Evolutionary conservation across 2,113 vertebrate genomes (phyloP).

Genomic region (Chlorocebus sabaeus): DNA sequence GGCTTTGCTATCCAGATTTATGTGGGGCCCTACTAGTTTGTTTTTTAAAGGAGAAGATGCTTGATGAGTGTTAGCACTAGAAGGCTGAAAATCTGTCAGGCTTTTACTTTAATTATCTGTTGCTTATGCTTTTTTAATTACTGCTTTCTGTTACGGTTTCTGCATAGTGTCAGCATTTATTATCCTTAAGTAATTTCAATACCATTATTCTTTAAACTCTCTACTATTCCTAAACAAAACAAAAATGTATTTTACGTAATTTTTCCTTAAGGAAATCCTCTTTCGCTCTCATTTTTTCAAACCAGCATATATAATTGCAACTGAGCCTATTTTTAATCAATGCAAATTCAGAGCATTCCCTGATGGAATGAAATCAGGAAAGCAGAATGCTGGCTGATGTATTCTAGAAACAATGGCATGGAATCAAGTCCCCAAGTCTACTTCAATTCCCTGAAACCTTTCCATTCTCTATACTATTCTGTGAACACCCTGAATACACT

Average conservation of each 20-base stretch:
- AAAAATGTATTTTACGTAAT: constrained; percentile 53
- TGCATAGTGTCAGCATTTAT: constrained; percentile 71
- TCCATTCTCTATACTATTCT: neutral
- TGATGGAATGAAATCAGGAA: constrained; percentile 74
- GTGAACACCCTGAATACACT: neutral
- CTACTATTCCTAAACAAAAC: constrained; percentile 67
- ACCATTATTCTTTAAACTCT: constrained; percentile 67
- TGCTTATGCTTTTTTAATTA: constrained; percentile 33
- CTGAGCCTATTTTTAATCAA: constrained; percentile 63
- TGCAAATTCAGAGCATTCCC: constrained; percentile 65
- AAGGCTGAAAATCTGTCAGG: constrained; percentile 59
- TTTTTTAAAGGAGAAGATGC: constrained; percentile 62
- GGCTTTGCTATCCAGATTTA: constrained; percentile 67
- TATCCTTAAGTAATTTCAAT: constrained; percentile 77
- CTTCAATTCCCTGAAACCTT: constrained; percentile 7
- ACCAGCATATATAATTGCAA: constrained; percentile 46
- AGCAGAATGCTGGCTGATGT: constrained; percentile 59
- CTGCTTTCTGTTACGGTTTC: constrained; percentile 68
- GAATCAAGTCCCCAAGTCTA: neutral
- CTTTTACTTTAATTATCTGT: constrained; percentile 67
- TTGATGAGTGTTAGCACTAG: constrained; percentile 72
- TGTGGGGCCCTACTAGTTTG: constrained; percentile 26
- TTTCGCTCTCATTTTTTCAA: constrained; percentile 75
- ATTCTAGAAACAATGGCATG: constrained; percentile 50
- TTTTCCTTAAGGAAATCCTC: constrained; percentile 75